Percentiles rank a stretch among this genome's conserved stretches.
These are phyloP conservation scores for Diploscapter pachys DNA, from an alignment of 1,140 invertebrate genomes.

Conservation along the genomic window DNA sequence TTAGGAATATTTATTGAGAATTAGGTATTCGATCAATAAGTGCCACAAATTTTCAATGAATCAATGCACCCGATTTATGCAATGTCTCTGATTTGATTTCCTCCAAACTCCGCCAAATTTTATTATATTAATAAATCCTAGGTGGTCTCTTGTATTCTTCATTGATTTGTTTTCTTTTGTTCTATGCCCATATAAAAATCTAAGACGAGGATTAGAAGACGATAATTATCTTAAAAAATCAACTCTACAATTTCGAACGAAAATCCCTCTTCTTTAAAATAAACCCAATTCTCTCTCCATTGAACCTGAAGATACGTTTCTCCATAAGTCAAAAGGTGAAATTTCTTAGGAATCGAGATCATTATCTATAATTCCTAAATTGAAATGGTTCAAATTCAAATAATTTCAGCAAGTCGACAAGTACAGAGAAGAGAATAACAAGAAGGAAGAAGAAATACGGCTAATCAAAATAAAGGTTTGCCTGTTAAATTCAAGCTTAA, in stretches of 20 bases:
- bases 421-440: not conserved
- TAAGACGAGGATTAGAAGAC: too few relatives aligned
- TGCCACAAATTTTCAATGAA: constrained; percentile 7
- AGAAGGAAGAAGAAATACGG: constrained; percentile 10
- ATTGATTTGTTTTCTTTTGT: not conserved
- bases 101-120: not conserved
- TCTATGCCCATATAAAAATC: not conserved
- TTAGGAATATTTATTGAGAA: not conserved
- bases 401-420: constrained; percentile 3
- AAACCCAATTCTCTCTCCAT: too few relatives aligned
- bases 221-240: too few relatives aligned
- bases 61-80: constrained; percentile 3
- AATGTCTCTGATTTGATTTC: not conserved
- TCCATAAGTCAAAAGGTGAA: too few relatives aligned
- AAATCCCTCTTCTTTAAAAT: too few relatives aligned
- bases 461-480: not conserved
- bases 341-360: too few relatives aligned
- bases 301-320: too few relatives aligned
- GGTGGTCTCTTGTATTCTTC: constrained; percentile 8
- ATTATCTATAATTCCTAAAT: too few relatives aligned
- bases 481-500: not conserved
- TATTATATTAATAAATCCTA: constrained; percentile 6
- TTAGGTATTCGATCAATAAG: not conserved
- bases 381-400: not conserved
- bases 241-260: too few relatives aligned